Percentiles rank a stretch among this genome's conserved stretches.
Evolutionary conservation across 1,140 invertebrate genomes (phyloP).

Genomic region (Bombyx mandarina): DNA sequence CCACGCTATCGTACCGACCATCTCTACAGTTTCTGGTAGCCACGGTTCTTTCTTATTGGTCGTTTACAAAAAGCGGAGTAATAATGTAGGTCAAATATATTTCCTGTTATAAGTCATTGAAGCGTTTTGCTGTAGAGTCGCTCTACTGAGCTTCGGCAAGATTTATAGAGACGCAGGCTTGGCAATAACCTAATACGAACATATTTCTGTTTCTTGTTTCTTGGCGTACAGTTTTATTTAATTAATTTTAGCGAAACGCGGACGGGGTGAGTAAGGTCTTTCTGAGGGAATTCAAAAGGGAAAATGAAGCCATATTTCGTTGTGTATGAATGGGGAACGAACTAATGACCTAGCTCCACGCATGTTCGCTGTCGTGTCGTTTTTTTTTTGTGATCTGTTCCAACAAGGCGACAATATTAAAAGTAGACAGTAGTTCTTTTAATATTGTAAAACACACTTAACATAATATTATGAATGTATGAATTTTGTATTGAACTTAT

Average conservation of each 20-base stretch:
- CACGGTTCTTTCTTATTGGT: slow-evolving; percentile 19
- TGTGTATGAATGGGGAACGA: slow-evolving; percentile 2
- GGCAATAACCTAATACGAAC: slow-evolving; percentile 9
- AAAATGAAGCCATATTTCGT: slow-evolving; percentile 5
- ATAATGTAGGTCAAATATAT: slow-evolving; percentile 57
- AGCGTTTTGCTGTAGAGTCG: slow-evolving; percentile 43
- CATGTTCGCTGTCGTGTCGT: not conserved
- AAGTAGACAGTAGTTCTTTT: too few species aligned
- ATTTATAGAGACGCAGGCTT: slow-evolving; percentile 32
- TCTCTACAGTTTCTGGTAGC: slow-evolving; percentile 9
- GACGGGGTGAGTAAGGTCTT: not conserved
- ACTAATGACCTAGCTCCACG: slow-evolving; percentile 1
- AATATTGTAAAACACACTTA: too few species aligned
- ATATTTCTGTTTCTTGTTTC: slow-evolving; percentile 8
- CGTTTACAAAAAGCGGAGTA: slow-evolving; percentile 27
- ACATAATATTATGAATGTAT: too few species aligned
- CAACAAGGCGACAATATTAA: too few species aligned
- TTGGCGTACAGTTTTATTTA: slow-evolving; percentile 2
- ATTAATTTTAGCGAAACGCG: slow-evolving; percentile 5
- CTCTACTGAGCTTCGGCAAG: slow-evolving; percentile 39
- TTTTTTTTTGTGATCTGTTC: too few species aligned
- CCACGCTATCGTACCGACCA: slow-evolving; percentile 14
- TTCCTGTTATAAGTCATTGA: slow-evolving; percentile 59
- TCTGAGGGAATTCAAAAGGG: slow-evolving; percentile 1
- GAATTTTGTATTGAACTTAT: too few species aligned